A percentile compares a stretch with the other conserved stretches of the same genome.
These are phyloP conservation scores for Eulemur mongoz DNA, from an alignment of 2,797 vertebrate species.

Conservation along the genomic window DNA sequence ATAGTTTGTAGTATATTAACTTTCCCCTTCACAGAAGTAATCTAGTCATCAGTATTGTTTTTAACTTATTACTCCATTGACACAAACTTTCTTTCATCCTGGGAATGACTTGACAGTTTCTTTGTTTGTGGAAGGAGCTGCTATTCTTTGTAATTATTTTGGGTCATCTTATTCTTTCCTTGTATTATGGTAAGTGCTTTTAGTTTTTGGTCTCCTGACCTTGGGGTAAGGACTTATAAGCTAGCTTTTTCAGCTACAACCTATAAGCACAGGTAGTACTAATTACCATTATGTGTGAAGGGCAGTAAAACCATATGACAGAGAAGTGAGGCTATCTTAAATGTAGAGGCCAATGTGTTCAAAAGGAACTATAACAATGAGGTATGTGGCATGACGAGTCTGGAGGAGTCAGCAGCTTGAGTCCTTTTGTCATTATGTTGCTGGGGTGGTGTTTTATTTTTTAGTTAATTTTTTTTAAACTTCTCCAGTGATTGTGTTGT, in stretches of 20 bases:
- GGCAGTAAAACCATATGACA: background rate
- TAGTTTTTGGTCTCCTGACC: slow-evolving; percentile 29
- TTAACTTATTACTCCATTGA: background rate
- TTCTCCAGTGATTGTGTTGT: background rate
- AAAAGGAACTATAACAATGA: background rate
- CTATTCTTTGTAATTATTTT: slow-evolving; percentile 50
- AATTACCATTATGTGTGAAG: background rate
- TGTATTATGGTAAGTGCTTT: background rate
- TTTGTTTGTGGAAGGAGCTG: background rate
- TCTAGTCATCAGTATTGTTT: background rate
- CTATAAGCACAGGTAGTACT: background rate
- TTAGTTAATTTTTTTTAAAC: background rate
- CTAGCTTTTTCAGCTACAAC: background rate
- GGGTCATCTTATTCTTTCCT: slow-evolving; percentile 12
- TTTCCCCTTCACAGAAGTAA: background rate
- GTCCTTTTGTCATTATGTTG: background rate
- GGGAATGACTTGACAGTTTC: background rate
- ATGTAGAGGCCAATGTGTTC: background rate
- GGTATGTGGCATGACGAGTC: background rate
- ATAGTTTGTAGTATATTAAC: background rate
- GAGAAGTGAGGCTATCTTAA: background rate
- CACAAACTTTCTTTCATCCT: background rate
- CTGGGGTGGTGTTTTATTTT: background rate
- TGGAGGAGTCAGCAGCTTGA: background rate
- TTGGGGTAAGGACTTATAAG: background rate